Percentiles rank a stretch among this genome's conserved stretches.
phyloP scores from a whole-genome alignment of 2,888 invertebrate species.

The Strigamia transsilvanica region DNA sequence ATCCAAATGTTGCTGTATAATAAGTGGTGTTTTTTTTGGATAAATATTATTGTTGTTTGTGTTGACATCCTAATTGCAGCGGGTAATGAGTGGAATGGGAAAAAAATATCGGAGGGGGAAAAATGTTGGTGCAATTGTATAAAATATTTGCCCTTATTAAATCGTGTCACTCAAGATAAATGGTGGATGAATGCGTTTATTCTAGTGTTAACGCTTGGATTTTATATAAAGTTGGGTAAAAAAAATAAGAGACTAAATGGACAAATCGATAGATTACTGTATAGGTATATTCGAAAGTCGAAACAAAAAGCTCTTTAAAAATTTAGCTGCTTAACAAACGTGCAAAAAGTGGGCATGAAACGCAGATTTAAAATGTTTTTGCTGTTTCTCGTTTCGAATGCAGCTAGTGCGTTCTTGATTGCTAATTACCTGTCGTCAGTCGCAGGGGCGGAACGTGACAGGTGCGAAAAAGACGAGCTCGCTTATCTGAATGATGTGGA shows the following conservation, averaged over 20 bases:
- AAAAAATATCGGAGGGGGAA: neutral
- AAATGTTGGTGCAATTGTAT: conserved; percentile 26
- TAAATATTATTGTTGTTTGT: conserved; percentile 13
- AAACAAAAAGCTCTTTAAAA: too few species aligned
- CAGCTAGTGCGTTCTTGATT: conserved; percentile 4
- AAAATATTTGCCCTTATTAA: conserved; percentile 31
- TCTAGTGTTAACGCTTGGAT: conserved; percentile 3
- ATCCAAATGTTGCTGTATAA: conserved; percentile 32
- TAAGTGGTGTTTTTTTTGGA: conserved; percentile 5
- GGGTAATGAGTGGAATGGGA: conserved; percentile 22
- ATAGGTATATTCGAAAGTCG: too few species aligned
- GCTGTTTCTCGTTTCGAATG: neutral
- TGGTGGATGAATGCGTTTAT: conserved; percentile 14
- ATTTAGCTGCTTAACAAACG: too few species aligned
- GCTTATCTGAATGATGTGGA: conserved; percentile 38
- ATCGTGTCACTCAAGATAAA: conserved; percentile 36
- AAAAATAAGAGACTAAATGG: too few species aligned
- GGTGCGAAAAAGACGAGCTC: conserved; percentile 7
- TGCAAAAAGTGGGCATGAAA: neutral
- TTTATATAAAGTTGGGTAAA: neutral
- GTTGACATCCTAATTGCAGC: conserved; percentile 33
- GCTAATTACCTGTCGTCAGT: conserved; percentile 33
- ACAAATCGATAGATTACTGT: too few species aligned
- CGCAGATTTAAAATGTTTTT: neutral
- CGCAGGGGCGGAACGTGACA: neutral